phyloP scores from a whole-genome alignment of 2,113 vertebrate genomes.

The Callaeas wilsoni region DNA sequence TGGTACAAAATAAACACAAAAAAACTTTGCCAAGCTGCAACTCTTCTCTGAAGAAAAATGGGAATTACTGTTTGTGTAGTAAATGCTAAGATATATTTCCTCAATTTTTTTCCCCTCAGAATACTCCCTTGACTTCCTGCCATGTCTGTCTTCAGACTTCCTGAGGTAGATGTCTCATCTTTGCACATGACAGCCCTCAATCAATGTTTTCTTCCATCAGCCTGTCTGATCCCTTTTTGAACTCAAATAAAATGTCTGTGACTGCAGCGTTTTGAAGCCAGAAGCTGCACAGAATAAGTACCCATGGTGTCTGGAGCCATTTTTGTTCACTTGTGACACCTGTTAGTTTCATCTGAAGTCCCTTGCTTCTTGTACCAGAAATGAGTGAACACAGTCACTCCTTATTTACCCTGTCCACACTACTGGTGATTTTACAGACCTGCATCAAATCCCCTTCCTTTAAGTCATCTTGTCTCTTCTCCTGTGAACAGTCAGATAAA shows the following conservation, averaged over 20 bases:
- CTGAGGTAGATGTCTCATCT: not conserved
- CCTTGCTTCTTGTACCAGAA: not conserved
- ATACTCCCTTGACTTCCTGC: not conserved
- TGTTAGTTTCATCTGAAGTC: conserved; percentile 29
- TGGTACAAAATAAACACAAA: not conserved
- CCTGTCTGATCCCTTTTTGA: not conserved
- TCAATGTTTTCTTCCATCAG: not conserved
- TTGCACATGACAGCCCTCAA: not conserved
- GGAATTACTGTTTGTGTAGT: not conserved
- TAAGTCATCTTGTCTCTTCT: not conserved
- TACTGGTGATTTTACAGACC: not conserved
- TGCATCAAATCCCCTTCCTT: not conserved
- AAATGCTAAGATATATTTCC: not conserved
- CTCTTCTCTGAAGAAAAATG: not conserved
- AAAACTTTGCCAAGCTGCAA: not conserved
- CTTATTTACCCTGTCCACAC: not conserved
- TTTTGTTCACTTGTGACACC: not conserved
- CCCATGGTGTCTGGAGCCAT: not conserved
- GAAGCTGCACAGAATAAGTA: not conserved
- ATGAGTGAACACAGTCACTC: not conserved
- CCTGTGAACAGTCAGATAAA: not conserved
- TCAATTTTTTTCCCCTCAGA: not conserved
- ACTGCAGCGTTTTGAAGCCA: not conserved
- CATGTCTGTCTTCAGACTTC: not conserved
- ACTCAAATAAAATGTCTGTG: not conserved